Evolutionary conservation across 1,140 invertebrate species (phyloP), one percentile per base, ranked within the genome.

Genomic region (Anastatus disparis): DNA sequence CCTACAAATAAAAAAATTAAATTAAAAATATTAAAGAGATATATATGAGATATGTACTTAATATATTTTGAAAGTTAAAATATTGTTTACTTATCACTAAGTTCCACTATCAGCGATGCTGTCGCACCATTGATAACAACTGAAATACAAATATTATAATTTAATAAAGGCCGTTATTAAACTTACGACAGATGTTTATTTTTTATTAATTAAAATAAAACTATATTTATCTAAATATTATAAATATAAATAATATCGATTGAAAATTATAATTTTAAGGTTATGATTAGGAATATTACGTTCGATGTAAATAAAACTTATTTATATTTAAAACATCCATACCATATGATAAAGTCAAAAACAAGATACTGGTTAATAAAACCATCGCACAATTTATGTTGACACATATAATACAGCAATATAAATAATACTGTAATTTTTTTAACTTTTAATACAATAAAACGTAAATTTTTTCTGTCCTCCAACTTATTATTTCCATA

Each of bases 31-130:
- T n/a, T n/a, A n/a, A n/a, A n/a, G n/a, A n/a, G n/a, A 9, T n/a
- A n/a, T n/a, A n/a, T n/a, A n/a, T n/a, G n/a, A n/a, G n/a, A n/a
- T 50, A 17, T 27, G 20, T 26, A 35, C 2, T 31, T 38, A 48
- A n/a, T n/a, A n/a, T n/a, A n/a, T 24, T 63, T 24, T 40, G 31
- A 22, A 70, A 38, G 13, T 20, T 67, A 29, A 52, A 74, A 66
- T 50, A n/a, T n/a, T n/a, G n/a, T 50, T 68, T 76, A 84, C 83
- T 79, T 83, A 44, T 86, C 84, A 42, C 82, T 84, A 29, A 85
- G 65, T 59, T 86, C 84, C 38, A 86, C 66, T 27, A 86, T 82
- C 27, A 83, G 75, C 29, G 84, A 84, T 62, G 81, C 79, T 74
- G 76, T 75, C 26, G 79, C 76, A 61, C 72, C 76, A 27, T 77